Percentiles rank a stretch among this genome's conserved stretches.
Conservation (phyloP, 92 coral and sea anemone species). For the Phenganax stokvisi region DNA sequence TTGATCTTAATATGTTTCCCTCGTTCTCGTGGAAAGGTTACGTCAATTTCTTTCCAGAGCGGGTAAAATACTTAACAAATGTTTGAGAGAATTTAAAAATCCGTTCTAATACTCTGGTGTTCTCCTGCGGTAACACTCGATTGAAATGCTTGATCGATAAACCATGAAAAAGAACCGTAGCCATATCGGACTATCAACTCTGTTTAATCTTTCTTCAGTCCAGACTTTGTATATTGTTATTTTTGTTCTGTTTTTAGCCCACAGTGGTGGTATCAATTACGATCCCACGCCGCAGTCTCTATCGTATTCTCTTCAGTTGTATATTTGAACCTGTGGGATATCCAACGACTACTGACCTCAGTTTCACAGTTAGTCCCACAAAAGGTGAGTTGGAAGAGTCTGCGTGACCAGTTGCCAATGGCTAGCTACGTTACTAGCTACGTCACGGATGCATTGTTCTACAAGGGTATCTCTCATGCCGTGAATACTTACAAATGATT, state of each 20-base stretch:
- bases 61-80: constrained; percentile 22
- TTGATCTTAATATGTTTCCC: constrained; percentile 54
- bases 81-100: not conserved
- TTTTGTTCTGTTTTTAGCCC: constrained; percentile 27
- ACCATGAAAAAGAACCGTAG: too few relatives aligned
- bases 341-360: constrained; percentile 26
- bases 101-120: not conserved
- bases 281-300: constrained; percentile 69
- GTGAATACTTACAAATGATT: not conserved
- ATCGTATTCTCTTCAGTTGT: constrained; percentile 62
- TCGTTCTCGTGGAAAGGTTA: constrained; percentile 75
- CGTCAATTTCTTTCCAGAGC: constrained; percentile 42
- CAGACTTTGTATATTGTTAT: not conserved
- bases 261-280: constrained; percentile 52
- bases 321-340: constrained; percentile 53
- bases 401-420: too few relatives aligned
- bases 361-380: constrained; percentile 33
- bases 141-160: too few relatives aligned
- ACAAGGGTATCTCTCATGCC: not conserved
- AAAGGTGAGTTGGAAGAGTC: constrained; percentile 13
- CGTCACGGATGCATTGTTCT: too few relatives aligned
- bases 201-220: too few relatives aligned
- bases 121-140: too few relatives aligned
- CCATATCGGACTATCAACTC: too few relatives aligned
- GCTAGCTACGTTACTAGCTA: too few relatives aligned